Conservation (phyloP, 2,113 vertebrate genomes). For the Chaetops frenatus region DNA sequence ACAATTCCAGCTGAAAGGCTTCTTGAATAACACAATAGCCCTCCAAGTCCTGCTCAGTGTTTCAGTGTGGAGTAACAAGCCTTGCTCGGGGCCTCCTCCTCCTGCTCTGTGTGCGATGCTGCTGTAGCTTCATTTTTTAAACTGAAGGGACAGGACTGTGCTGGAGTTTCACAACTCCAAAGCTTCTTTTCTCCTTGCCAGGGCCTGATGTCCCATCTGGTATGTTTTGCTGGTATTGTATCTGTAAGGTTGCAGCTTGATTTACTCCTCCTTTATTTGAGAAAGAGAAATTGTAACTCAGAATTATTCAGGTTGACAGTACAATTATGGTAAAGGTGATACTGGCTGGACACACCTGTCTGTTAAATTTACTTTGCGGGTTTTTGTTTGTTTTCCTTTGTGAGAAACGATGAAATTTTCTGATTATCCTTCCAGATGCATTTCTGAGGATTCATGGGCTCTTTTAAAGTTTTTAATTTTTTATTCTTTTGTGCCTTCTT, state of each 20-base stretch:
- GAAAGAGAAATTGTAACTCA: background rate
- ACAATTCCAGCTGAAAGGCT: background rate
- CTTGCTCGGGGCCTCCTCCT: background rate
- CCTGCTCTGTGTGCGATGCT: background rate
- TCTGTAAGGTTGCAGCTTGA: background rate
- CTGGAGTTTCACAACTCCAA: background rate
- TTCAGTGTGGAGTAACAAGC: background rate
- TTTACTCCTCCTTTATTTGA: background rate
- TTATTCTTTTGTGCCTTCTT: background rate
- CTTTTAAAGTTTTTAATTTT: background rate
- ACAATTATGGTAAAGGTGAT: background rate
- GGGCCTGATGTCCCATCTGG: background rate
- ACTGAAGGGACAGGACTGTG: background rate
- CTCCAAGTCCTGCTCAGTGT: background rate
- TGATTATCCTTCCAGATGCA: background rate
- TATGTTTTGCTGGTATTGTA: background rate
- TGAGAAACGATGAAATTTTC: background rate
- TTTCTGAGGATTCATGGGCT: background rate
- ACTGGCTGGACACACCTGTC: background rate
- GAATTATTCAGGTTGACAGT: accelerated
- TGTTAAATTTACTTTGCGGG: background rate
- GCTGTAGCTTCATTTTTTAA: background rate
- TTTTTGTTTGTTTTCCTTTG: background rate
- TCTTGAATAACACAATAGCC: background rate
- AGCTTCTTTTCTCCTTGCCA: background rate